Evolutionary conservation across 2,113 vertebrate genomes (phyloP), one percentile per base, ranked within the genome.

Genomic region (Condylura cristata): DNA sequence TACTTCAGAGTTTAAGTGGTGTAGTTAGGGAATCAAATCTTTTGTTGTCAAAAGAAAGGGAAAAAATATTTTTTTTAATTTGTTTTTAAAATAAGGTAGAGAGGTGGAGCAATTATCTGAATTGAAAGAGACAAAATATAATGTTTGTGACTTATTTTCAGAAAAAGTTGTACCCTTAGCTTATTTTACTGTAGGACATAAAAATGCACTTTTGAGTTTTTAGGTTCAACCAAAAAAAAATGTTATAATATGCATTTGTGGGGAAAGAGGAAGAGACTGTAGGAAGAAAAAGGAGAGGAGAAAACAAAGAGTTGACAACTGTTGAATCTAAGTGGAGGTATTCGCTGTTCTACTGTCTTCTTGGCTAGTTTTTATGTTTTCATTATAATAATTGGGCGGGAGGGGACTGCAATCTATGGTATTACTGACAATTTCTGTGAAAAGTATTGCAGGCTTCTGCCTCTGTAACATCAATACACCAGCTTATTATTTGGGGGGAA

Each of bases 141-240:
- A 44, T 12, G 30, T 78, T 75, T 78, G 17, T 3, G 78, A 81
- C 72, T n/a, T 72, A 70, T 37, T 86, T 92, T 83, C 60, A 76
- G 24, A 65, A 86, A 68, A 60, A 44, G 60, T 11, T 75, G 26
- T 13, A 63, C 34, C 41, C 68, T 37, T 17, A 79, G 71, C 79
- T 70, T 75, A 60, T 3, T n/a, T 34, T 18, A 66, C 37, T 28
- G 63, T 65, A 48, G 32, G 66, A 26, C 65, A 39, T 30, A 74
- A 74, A 90, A 72, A 74, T 24, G 46, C 14, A 89, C 82, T 81
- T 81, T 28, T 53, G 32, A 18, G 72, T 46, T 28, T 95, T 66
- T 41, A 93, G 39, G 22, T 75, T 66, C 41, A 18, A 24, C 17
- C 39, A 22, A 39, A 41, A 22, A 39, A 41, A 39, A 86, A 24